These are phyloP conservation scores for Crossaster papposus DNA, from an alignment of 53 echinoderm and acorn worm genomes.

Conservation along the genomic window DNA sequence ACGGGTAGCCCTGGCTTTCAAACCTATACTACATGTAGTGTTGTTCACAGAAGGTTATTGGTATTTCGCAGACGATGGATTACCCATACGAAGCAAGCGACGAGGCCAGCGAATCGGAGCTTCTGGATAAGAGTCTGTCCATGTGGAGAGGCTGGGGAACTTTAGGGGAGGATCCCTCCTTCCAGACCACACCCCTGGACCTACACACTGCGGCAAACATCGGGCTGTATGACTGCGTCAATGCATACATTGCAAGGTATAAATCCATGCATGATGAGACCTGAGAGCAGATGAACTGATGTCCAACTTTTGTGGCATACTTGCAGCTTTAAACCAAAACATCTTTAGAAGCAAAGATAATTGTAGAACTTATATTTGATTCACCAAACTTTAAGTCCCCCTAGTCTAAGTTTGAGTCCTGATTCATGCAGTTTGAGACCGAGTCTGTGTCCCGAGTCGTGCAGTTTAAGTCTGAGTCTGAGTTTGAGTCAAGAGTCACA, in stretches of 20 bases:
- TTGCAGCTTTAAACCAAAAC: no score
- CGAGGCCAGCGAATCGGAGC: constrained; percentile 96
- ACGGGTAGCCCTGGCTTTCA: no score
- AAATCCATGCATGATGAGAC: neutral
- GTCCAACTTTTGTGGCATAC: neutral
- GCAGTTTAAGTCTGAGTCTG: no score
- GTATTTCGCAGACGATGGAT: constrained; percentile 62
- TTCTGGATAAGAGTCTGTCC: constrained; percentile 92
- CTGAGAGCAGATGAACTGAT: neutral
- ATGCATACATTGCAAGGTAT: constrained; percentile 82
- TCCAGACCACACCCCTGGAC: constrained; percentile 92
- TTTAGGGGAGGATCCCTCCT: constrained; percentile 57
- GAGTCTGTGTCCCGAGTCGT: no score
- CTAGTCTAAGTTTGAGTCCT: no score
- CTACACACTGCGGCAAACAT: constrained; percentile 93
- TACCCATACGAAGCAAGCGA: constrained; percentile 90
- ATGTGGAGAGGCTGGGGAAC: constrained; percentile 93
- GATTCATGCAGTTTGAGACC: no score
- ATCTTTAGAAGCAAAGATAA: no score
- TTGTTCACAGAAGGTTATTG: neutral
- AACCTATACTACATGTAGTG: neutral
- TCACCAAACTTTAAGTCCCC: no score
- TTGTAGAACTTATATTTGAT: no score
- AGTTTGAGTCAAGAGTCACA: no score
- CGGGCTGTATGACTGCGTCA: constrained; percentile 93